phyloP scores from a whole-genome alignment of 2,113 vertebrate genomes.

The Seriola aureovittata region DNA sequence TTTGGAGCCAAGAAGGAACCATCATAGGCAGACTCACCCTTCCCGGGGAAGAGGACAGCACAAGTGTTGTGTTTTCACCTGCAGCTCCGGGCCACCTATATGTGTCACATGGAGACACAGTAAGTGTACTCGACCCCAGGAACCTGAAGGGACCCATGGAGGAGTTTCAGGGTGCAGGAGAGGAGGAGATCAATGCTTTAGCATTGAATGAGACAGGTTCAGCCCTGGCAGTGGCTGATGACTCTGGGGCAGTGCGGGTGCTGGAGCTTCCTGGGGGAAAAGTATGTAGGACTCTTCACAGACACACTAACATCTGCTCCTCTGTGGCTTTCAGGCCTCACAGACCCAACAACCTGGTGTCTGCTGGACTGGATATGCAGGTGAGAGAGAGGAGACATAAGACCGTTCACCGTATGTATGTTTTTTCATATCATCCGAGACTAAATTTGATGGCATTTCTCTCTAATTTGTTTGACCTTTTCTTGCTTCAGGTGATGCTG shows the following conservation, averaged over 20 bases:
- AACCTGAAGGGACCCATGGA: conserved; percentile 83
- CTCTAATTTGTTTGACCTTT: not conserved
- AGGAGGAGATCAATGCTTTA: conserved; percentile 95
- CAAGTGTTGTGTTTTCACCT: conserved; percentile 87
- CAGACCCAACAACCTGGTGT: conserved; percentile 92
- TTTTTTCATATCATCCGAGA: too few relatives aligned
- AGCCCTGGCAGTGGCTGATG: conserved; percentile 90
- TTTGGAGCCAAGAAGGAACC: conserved; percentile 88
- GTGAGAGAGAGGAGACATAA: conserved; percentile 70
- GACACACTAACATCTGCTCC: conserved; percentile 96
- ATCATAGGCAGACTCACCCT: conserved; percentile 78
- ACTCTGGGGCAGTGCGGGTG: conserved; percentile 91
- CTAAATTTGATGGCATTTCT: not conserved
- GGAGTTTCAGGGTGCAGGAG: conserved; percentile 83
- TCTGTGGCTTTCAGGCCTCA: conserved; percentile 93
- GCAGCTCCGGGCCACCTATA: conserved; percentile 82
- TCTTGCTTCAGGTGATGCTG: conserved; percentile 88
- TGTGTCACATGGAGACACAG: conserved; percentile 86
- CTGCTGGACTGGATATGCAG: conserved; percentile 98
- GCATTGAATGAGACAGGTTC: conserved; percentile 86
- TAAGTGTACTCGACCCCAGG: conserved; percentile 89
- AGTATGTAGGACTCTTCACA: conserved; percentile 88
- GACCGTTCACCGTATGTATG: not conserved
- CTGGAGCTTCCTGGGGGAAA: conserved; percentile 91
- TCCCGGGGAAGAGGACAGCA: conserved; percentile 83